A percentile compares a stretch with the other conserved stretches of the same genome.
Conservation (phyloP, 2,797 vertebrate species). For the Moxostoma hubbsi region DNA sequence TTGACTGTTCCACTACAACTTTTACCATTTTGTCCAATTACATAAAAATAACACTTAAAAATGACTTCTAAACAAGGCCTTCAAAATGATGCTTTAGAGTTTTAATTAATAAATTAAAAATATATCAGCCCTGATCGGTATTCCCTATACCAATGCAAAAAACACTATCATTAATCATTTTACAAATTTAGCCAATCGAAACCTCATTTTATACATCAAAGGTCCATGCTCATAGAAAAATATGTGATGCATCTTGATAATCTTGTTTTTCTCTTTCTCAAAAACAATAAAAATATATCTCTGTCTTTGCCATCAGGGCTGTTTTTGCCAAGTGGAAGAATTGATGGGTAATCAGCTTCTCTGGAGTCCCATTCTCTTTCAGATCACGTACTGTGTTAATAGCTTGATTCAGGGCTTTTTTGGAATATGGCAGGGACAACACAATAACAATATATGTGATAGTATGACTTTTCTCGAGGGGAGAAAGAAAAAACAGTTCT, state of each 20-base stretch:
- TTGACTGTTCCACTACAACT: slow-evolving; percentile 57
- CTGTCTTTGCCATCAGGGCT: slow-evolving; percentile 54
- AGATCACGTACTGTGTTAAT: slow-evolving; percentile 42
- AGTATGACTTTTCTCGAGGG: background rate
- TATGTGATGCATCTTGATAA: slow-evolving; percentile 66
- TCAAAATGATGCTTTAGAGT: slow-evolving; percentile 63
- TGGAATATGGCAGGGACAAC: slow-evolving; percentile 26
- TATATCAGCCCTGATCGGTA: slow-evolving; percentile 56
- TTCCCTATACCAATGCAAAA: slow-evolving; percentile 59
- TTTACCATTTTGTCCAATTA: slow-evolving; percentile 57
- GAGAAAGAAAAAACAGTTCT: background rate
- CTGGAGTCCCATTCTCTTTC: slow-evolving; percentile 46
- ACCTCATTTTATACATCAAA: slow-evolving; percentile 60
- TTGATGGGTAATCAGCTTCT: slow-evolving; percentile 46
- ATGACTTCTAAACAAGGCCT: slow-evolving; percentile 58
- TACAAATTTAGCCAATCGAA: slow-evolving; percentile 62
- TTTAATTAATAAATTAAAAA: slow-evolving; percentile 66
- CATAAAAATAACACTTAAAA: slow-evolving; percentile 70
- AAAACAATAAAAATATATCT: slow-evolving; percentile 69
- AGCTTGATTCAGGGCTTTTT: slow-evolving; percentile 39
- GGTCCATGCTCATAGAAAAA: slow-evolving; percentile 74
- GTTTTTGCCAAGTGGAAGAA: slow-evolving; percentile 54
- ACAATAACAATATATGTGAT: slow-evolving; percentile 17
- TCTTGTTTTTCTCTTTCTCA: slow-evolving; percentile 62
- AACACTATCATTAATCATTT: slow-evolving; percentile 59